These are phyloP conservation scores for Drosophila sproati DNA, from an alignment of 1,140 invertebrate genomes.

Conservation along the genomic window DNA sequence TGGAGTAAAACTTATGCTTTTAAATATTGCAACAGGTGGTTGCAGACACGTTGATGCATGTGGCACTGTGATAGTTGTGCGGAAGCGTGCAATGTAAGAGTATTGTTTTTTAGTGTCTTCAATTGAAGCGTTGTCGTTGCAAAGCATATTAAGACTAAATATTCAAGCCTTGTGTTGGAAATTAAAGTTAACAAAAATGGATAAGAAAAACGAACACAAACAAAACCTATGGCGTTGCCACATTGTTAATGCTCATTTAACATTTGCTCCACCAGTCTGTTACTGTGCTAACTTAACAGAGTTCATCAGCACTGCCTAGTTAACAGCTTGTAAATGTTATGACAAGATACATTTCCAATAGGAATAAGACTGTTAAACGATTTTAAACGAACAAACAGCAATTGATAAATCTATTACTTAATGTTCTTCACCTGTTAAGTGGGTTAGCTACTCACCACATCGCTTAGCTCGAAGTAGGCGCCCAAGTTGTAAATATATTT, in stretches of 20 bases:
- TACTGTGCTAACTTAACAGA: slow-evolving; percentile 13
- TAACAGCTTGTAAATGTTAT: neutral
- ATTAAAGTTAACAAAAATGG: slow-evolving; percentile 8
- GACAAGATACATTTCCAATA: neutral
- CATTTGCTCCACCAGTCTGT: neutral
- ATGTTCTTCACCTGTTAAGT: neutral
- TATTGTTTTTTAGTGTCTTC: neutral
- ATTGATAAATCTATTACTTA: neutral
- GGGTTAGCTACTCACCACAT: slow-evolving; percentile 64
- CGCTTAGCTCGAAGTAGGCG: slow-evolving; percentile 58
- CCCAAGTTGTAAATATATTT: slow-evolving; percentile 75
- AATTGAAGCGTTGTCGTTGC: slow-evolving; percentile 3
- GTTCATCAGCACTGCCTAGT: neutral
- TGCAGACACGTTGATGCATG: slow-evolving; percentile 13
- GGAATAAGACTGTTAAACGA: slow-evolving; percentile 4
- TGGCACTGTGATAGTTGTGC: neutral
- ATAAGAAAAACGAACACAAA: slow-evolving; percentile 18
- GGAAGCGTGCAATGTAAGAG: neutral
- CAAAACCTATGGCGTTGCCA: slow-evolving; percentile 32
- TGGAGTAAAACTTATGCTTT: slow-evolving; percentile 14
- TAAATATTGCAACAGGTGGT: slow-evolving; percentile 59
- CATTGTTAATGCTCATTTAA: slow-evolving; percentile 6
- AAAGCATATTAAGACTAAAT: slow-evolving; percentile 34
- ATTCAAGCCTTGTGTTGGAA: slow-evolving; percentile 18
- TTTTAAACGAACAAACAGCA: neutral